phyloP scores from a whole-genome alignment of 2,888 invertebrate genomes.

The Aricia artaxerxes region DNA sequence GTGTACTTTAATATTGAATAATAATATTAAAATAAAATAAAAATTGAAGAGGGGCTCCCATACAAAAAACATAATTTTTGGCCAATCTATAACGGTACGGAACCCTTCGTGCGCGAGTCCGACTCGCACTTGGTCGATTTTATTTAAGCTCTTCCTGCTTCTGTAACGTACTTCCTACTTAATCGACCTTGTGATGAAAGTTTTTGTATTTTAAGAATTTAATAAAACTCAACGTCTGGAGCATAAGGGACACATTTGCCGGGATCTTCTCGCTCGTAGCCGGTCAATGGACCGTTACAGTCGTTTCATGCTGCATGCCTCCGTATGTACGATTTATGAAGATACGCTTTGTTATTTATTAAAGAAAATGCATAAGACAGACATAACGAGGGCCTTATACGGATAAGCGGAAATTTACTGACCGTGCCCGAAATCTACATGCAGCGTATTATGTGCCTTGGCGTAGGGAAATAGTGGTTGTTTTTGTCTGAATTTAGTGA shows the following conservation, averaged over 20 bases:
- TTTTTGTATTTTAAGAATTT: conserved; percentile 30
- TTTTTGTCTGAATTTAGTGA: background rate
- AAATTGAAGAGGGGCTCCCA: too few species aligned
- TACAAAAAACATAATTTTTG: too few species aligned
- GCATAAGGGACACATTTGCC: conserved; percentile 25
- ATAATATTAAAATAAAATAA: too few species aligned
- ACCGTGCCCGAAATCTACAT: conserved; percentile 17
- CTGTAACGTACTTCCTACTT: background rate
- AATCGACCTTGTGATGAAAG: background rate
- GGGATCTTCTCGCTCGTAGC: conserved; percentile 30
- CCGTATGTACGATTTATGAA: conserved; percentile 37
- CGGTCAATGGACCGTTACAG: conserved; percentile 39
- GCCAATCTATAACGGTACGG: too few species aligned
- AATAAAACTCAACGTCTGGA: conserved; percentile 26
- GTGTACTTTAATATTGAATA: too few species aligned
- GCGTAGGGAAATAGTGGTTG: background rate
- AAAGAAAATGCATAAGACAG: conserved; percentile 24
- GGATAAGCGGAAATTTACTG: conserved; percentile 9
- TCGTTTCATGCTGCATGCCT: conserved; percentile 39
- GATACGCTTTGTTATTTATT: conserved; percentile 34
- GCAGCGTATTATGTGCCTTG: background rate
- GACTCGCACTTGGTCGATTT: too few species aligned
- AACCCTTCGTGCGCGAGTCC: too few species aligned
- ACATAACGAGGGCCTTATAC: background rate
- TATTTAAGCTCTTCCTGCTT: background rate